Conservation (phyloP, 2,797 vertebrate species). For the Mus minutoides region DNA sequence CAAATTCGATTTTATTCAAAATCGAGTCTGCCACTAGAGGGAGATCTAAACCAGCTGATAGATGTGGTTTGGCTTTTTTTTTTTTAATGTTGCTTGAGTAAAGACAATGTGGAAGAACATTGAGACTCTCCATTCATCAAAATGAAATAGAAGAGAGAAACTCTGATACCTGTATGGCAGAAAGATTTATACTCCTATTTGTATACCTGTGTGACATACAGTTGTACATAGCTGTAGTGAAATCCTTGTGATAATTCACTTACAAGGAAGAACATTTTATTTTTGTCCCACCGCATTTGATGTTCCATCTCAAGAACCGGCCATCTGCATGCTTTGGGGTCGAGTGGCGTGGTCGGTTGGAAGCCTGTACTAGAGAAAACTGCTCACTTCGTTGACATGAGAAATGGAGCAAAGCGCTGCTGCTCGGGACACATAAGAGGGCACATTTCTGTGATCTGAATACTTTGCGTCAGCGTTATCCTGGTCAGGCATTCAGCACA, state of each 20-base stretch:
- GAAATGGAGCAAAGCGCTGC: neutral
- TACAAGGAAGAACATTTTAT: neutral
- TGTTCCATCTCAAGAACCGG: neutral
- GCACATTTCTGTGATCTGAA: neutral
- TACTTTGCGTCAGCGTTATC: neutral
- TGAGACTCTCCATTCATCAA: neutral
- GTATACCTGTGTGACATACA: neutral
- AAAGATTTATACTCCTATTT: neutral
- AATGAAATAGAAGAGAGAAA: conserved; percentile 28
- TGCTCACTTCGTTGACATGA: neutral
- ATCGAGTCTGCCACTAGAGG: conserved; percentile 84
- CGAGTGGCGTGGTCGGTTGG: no score
- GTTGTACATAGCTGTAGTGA: neutral
- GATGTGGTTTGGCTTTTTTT: neutral
- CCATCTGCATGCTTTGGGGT: neutral
- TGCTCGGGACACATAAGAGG: neutral
- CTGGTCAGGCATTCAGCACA: neutral
- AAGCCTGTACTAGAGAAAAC: neutral
- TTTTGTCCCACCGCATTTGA: neutral
- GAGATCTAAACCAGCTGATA: conserved; percentile 76
- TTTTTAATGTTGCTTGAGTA: neutral
- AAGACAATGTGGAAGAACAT: neutral
- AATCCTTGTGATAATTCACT: neutral
- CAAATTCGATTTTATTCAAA: neutral
- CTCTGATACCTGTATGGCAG: neutral